Conservation (phyloP, 2,113 vertebrate genomes). For the Scartelaos histophorus region DNA sequence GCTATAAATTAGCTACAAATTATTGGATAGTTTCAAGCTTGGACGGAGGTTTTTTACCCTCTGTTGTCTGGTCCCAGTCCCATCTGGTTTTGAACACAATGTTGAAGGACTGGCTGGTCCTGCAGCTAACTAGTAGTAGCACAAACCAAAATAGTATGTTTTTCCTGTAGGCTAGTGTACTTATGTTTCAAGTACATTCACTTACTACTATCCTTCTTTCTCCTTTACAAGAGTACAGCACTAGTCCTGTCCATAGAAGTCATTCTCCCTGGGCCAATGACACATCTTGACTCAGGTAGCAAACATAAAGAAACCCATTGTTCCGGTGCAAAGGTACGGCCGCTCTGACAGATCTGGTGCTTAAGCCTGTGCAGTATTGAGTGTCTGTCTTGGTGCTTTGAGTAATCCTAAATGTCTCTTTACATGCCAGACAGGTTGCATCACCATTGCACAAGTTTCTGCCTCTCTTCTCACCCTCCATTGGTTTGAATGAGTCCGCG, state of each 20-base stretch:
- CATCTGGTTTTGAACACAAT: too few species aligned
- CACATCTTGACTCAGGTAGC: background rate
- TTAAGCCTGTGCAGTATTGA: background rate
- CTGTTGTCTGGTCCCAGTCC: too few species aligned
- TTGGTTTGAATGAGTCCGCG: background rate
- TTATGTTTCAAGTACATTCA: too few species aligned
- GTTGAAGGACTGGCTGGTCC: too few species aligned
- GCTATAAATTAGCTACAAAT: too few species aligned
- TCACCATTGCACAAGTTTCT: constrained; percentile 6
- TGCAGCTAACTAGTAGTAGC: too few species aligned
- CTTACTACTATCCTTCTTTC: too few species aligned
- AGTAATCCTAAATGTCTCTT: constrained; percentile 14
- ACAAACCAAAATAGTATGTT: too few species aligned
- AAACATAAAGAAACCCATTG: constrained; percentile 9
- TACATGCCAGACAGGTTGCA: constrained; percentile 6
- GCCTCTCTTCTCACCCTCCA: background rate
- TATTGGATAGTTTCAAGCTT: too few species aligned
- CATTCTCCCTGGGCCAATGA: background rate
- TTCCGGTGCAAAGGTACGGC: background rate
- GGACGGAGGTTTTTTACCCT: too few species aligned
- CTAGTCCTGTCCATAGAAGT: background rate
- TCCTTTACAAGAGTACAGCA: background rate
- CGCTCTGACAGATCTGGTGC: constrained; percentile 1
- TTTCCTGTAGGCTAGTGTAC: too few species aligned
- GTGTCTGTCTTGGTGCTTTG: background rate